Base-by-base conservation (phyloP, 2,888 invertebrate genomes). In the Conus canariensis region DNA sequence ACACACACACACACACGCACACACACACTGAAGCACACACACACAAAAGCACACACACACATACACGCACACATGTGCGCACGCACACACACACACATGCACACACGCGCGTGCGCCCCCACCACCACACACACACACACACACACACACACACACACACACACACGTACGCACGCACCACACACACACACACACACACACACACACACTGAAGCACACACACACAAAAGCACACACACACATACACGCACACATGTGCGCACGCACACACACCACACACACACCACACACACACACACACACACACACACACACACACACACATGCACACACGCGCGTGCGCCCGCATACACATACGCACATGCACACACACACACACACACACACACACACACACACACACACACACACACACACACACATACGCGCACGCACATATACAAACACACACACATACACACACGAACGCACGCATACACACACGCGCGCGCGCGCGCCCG, bases 11-110 rank as follows among this genome's bases (percentile, higher is more conserved):
- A 56, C 64, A 8, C 64, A 30, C 7, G 6, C 64, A 64, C 64
- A 64, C 64, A 64, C 64, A 22, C 70, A 16, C 70, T 7, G 16
- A 19, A 12, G 22, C 70, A 70, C n/a, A 22, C 70, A 22, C 70
- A 4, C 70, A 87, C 64, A 88, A 74, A 74, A 74, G 45, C 30
- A 74, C 88, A 74, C 74, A 88, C 88, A 88, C 56, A 88, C 85
- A 85, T 14, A 85, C 85, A 85, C 59, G n/a, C 85, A 59, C 59
- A 85, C 85, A 85, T 22, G 58, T n/a, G 58, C 59, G n/a, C 45
- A 12, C 85, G 9, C 85, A 59, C 85, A 59, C 74, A 12, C 74
- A 74, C 74, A 74, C 74, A 74, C 74, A 74, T 8, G 7, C 74
- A 74, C 74, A 74, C 74, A 74, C 74, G 7, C 74, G 7, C 74